Conservation (phyloP, 2,113 vertebrate genomes). For the Galbula dea region DNA sequence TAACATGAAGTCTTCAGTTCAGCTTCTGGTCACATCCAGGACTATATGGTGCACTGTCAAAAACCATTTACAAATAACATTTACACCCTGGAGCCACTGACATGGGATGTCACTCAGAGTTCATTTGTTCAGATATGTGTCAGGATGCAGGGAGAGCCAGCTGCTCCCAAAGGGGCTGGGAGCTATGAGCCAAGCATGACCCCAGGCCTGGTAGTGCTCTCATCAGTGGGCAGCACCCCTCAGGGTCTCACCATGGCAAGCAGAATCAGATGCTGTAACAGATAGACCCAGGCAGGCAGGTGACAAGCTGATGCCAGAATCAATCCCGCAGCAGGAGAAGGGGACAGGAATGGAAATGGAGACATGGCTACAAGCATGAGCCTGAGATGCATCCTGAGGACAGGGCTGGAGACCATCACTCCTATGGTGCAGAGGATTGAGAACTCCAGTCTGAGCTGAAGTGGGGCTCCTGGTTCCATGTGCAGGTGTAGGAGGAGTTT, state of each 20-base stretch:
- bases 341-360: background rate
- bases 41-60: background rate
- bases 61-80: background rate
- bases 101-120: background rate
- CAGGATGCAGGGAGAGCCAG: background rate
- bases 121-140: rapidly evolving
- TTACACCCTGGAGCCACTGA: background rate
- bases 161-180: background rate
- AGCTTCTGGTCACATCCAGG: background rate
- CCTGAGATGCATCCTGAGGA: background rate
- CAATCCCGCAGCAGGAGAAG: background rate
- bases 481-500: background rate
- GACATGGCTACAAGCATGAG: background rate
- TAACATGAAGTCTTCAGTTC: background rate
- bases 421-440: background rate
- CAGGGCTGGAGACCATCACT: background rate
- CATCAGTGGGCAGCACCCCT: background rate
- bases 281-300: background rate
- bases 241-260: background rate
- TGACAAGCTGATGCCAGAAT: background rate
- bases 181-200: background rate
- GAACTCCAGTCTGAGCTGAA: background rate
- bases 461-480: background rate
- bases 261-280: rapidly evolving
- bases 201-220: background rate